A percentile compares a stretch with the other conserved stretches of the same genome.
These are phyloP conservation scores for Athalia circularis DNA, from an alignment of 2,888 invertebrate genomes.

Conservation along the genomic window DNA sequence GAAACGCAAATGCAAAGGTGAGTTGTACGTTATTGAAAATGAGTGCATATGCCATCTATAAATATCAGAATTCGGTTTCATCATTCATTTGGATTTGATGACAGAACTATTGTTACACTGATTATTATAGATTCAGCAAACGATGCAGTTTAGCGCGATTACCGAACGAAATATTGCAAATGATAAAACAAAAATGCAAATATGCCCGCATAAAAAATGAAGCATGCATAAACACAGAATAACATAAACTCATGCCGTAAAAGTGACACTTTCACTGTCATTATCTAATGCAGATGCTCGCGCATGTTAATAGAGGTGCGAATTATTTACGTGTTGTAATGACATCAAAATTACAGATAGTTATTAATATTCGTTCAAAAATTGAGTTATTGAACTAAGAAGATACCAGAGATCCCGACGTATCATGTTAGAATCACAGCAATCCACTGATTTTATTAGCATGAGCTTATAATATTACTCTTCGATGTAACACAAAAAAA, in stretches of 20 bases:
- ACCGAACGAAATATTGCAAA: conserved; percentile 50
- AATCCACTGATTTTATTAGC: background rate
- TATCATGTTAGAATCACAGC: background rate
- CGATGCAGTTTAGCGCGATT: conserved; percentile 7
- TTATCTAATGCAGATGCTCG: conserved; percentile 5
- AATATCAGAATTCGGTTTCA: no score
- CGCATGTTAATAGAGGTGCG: background rate
- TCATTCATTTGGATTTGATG: no score
- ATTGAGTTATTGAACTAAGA: background rate
- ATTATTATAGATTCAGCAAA: background rate
- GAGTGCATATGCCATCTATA: no score
- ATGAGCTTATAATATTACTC: conserved; percentile 29
- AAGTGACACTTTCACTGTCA: background rate
- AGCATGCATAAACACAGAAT: conserved; percentile 68
- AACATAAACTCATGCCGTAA: conserved; percentile 53
- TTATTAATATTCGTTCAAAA: background rate
- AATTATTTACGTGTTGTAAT: background rate
- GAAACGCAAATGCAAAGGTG: no score
- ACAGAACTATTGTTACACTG: no score
- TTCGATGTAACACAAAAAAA: background rate
- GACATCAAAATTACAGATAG: background rate
- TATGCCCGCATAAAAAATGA: conserved; percentile 72
- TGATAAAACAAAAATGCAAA: conserved; percentile 60
- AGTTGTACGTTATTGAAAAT: no score
- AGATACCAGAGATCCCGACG: background rate